Evolutionary conservation across 2,888 invertebrate genomes (phyloP), one percentile per base, ranked within the genome.

Genomic region (Aphrophora alni): DNA sequence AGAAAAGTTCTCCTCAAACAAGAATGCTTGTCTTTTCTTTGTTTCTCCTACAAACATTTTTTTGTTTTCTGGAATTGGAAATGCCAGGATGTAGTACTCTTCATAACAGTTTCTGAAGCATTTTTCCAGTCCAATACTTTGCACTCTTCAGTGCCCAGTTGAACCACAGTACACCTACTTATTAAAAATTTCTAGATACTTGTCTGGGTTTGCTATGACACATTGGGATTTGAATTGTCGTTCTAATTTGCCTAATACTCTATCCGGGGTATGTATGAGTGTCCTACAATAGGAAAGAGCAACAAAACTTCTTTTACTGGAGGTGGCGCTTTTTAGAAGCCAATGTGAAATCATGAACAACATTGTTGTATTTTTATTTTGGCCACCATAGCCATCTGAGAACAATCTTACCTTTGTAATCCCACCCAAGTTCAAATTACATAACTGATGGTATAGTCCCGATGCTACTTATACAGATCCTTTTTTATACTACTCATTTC

Each of bases 361-460:
- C 78, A 86, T 83, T 21, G 83, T 85, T 27, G 85, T 81, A 78
- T 87, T 87, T 84, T 86, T 87, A 78, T 87, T n/a, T n/a, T n/a
- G n/a, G n/a, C n/a, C n/a, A n/a, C n/a, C n/a, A n/a, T n/a, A n/a
- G n/a, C n/a, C n/a, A 27, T 77, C 25, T 68, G 33, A 77, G 25
- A 78, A 68, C 28, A 78, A 28, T 12, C 44, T 14, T 24, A 78
- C 27, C 51, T 51, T 74, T 26, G 72, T 44, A 14, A 73, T 28
- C 21, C 51, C 73, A 28, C 7, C 27, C 14, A 44, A 59, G 33
- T 78, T 24, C 59, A 28, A 28, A 74, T 17, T 59, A n/a, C 24
- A 38, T 33, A 78, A 68, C 73, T 33, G 4, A 10, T 33, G 33
- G 33, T 33, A 10, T 10, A 33, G 33, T 33, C 5, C 33, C 33